A percentile compares a stretch with the other conserved stretches of the same genome.
These are phyloP conservation scores for Tachysurus fulvidraco DNA, from an alignment of 2,113 vertebrate genomes.

Conservation along the genomic window DNA sequence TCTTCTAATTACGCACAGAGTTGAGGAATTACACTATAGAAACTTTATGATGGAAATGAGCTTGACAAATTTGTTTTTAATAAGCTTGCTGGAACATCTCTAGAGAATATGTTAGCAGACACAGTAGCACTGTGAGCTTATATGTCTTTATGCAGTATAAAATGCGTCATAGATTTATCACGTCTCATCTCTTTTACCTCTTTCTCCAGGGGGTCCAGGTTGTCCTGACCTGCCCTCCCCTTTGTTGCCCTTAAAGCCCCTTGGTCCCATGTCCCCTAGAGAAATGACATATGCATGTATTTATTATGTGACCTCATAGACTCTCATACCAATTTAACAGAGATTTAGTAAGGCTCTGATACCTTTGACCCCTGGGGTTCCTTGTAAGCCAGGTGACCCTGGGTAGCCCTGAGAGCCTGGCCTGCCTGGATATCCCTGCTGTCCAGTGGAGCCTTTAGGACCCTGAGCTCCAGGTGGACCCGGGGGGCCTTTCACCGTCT, in stretches of 20 bases:
- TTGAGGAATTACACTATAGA: not conserved
- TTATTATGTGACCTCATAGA: not conserved
- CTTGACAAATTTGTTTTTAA: not conserved
- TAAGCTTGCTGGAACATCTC: not conserved
- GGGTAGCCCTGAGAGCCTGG: conserved; percentile 71
- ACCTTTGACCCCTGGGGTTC: conserved; percentile 75
- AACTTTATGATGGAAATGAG: not conserved
- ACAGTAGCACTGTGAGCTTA: not conserved
- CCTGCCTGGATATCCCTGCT: conserved; percentile 71
- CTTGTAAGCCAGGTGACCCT: conserved; percentile 71
- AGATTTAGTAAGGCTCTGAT: conserved; percentile 16
- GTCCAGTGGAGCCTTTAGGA: conserved; percentile 69
- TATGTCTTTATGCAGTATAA: not conserved
- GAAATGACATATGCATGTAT: conserved; percentile 28
- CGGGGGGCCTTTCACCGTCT: conserved; percentile 67
- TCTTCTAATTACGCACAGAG: not conserved
- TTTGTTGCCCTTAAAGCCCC: conserved; percentile 74
- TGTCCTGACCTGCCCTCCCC: conserved; percentile 71
- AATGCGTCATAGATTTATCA: not conserved
- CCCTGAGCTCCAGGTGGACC: conserved; percentile 71
- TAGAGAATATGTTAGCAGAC: not conserved
- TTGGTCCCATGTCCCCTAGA: conserved; percentile 71
- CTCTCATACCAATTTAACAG: not conserved
- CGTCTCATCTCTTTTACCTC: conserved; percentile 64
- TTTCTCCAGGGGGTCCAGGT: conserved; percentile 69